phyloP scores from a whole-genome alignment of 92 coral and sea anemone species.

The Actinostola sp. region DNA sequence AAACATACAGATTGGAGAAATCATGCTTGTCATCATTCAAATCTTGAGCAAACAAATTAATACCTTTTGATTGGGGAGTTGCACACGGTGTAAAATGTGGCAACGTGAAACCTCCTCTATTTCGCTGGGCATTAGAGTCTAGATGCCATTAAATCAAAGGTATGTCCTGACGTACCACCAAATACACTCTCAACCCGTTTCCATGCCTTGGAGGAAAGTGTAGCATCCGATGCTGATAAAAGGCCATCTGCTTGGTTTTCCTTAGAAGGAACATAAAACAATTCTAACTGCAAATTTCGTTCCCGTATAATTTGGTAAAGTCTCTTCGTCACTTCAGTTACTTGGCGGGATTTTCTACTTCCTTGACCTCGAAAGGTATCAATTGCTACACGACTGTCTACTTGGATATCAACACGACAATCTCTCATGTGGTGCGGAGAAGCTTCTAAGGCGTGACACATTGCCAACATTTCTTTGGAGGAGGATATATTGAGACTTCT shows the following conservation, averaged over 20 bases:
- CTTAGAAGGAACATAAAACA: constrained; percentile 33
- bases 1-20: constrained; percentile 30
- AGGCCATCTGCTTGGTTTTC: constrained; percentile 51
- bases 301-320: neutral
- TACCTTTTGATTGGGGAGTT: constrained; percentile 6
- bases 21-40: neutral
- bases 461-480: constrained; percentile 42
- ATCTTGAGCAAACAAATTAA: constrained; percentile 30
- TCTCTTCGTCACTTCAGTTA: constrained; percentile 19
- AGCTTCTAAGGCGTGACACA: constrained; percentile 30
- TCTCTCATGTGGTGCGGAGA: neutral
- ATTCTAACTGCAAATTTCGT: constrained; percentile 30
- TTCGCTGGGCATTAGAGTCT: neutral
- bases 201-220: constrained; percentile 34
- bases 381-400: constrained; percentile 30
- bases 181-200: constrained; percentile 2
- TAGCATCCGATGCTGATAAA: constrained; percentile 23
- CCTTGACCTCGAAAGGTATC: constrained; percentile 30
- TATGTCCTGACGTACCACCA: too few species aligned
- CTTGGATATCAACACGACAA: constrained; percentile 10
- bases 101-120: neutral
- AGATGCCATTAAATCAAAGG: too few species aligned
- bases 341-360: constrained; percentile 25
- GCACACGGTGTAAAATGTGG: constrained; percentile 30
- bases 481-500: neutral